Evolutionary conservation across 2,113 vertebrate species (phyloP), one percentile per base, ranked within the genome.

Genomic region (Platysteira castanea): DNA sequence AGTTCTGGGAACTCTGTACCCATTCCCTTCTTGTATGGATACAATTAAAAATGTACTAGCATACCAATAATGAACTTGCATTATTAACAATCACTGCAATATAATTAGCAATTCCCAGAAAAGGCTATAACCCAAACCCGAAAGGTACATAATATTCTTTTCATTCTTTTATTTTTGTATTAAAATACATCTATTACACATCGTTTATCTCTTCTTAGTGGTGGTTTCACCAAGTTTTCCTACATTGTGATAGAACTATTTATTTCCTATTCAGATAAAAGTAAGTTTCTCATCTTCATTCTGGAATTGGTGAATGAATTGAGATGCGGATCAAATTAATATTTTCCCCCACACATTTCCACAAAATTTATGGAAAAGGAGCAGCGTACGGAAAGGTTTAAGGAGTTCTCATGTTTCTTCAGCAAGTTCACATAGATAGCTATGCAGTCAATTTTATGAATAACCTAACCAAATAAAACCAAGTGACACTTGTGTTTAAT

Each of bases 41-140:
- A 50, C 47, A 68, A 83, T 84, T 96, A 75, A 69, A 97, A 86
- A 92, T 64, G n/a, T 74, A 71, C 82, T 71, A 83, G 90, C 59
- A 26, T 63, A 84, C 86, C 54, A 79, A 46, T 60, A 73, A 86
- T 84, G 75, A 71, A 46, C 56, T 46, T 50, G 4, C 30, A 57
- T 44, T 46, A 63, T 68, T 90, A 83, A 54, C 47, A 69, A 56
- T 50, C 44, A 74, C 67, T 46, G 30, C 74, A 76, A 85, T 28
- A 37, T 46, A 91, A 91, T 49, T 95, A 94, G 31, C 33, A 85
- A 63, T 88, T 92, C 89, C 57, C 61, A 85, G 81, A 93, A 81
- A 89, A 93, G n/a, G 17, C 27, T 47, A 64, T 31, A 81, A 70
- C 9, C 15, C 67, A 81, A 56, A 61, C 18, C 10, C 84, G 37